Base-by-base conservation (phyloP, 2,113 vertebrate species). In the Ovibos moschatus region DNA sequence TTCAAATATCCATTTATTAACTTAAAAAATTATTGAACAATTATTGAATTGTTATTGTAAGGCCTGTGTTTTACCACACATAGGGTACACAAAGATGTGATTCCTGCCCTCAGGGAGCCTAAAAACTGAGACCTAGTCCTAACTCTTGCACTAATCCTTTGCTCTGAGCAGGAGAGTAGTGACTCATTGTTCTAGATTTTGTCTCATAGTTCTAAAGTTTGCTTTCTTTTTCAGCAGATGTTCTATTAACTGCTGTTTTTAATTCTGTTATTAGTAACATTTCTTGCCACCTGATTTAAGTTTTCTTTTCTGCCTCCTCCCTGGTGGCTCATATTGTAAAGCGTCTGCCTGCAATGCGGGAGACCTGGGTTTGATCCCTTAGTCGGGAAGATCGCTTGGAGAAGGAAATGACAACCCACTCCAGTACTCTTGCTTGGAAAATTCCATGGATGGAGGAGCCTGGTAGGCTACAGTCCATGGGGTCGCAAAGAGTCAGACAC, bases 291-390 rank as follows among this genome's bases (percentile, higher is more conserved):
- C 12, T 67, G 57, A 21, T 47, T 81, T 86, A 89, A 79, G 3
- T 71, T 58, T 21, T 51, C 12, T 60, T 91, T 93, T 95, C 28
- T 71, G n/a, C 10, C n/a, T 40, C n/a, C n/a, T 40, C 5, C 67
- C n/a, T 23, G n/a, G 33, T 67, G 62, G 19, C 67, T 71, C 67
- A 71, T 19, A 71, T 23, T 10, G n/a, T 71, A 23, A 40, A 23
- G 19, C 0, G 0, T 40, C 67, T 71, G 67, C 10, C n/a, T 13
- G n/a, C 67, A 40, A 12, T 40, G 67, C 0, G 0, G 67, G n/a
- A 71, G n/a, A 71, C n/a, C 33, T 40, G 19, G n/a, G n/a, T 40
- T 71, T 23, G 67, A 36, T 36, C 67, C 19, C 67, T 40, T 19
- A 11, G 10, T 71, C 0, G 5, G 19, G 10, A 40, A 71, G 67